Conservation (phyloP, 2,113 vertebrate species). For the Cettia cetti region DNA sequence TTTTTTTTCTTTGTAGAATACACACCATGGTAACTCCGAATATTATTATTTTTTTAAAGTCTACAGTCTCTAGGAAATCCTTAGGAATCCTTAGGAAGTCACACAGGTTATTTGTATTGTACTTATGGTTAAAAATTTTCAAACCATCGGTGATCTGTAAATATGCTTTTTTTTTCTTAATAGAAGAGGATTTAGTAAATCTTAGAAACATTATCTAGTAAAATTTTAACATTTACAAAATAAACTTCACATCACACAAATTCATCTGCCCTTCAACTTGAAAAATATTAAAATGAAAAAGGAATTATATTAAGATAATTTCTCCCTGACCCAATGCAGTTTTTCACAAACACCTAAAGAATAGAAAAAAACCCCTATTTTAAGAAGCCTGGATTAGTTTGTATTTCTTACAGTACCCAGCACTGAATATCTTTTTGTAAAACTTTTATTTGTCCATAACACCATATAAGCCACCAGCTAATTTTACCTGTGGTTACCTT, state of each 20-base stretch:
- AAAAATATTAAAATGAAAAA: not conserved
- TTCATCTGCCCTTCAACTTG: not conserved
- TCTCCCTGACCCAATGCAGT: not conserved
- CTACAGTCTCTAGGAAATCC: not conserved
- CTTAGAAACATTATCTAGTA: not conserved
- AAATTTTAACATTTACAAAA: not conserved
- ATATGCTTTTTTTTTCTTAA: not conserved
- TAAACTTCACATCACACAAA: not conserved
- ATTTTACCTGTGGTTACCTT: slow-evolving; percentile 9
- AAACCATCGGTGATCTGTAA: not conserved
- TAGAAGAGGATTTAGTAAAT: not conserved
- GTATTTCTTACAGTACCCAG: not conserved
- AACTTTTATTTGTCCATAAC: not conserved
- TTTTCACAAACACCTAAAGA: not conserved
- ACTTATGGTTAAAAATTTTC: not conserved
- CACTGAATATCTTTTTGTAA: not conserved
- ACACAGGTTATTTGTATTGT: not conserved
- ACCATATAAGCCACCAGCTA: not conserved
- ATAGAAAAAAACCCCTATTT: not conserved
- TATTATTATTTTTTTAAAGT: not conserved
- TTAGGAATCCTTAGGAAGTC: not conserved
- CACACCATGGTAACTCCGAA: not conserved
- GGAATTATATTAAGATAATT: not conserved
- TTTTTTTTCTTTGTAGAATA: not conserved
- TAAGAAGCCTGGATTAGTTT: not conserved